These are phyloP conservation scores for Corapipo altera DNA, from an alignment of 2,113 vertebrate genomes.

Conservation along the genomic window DNA sequence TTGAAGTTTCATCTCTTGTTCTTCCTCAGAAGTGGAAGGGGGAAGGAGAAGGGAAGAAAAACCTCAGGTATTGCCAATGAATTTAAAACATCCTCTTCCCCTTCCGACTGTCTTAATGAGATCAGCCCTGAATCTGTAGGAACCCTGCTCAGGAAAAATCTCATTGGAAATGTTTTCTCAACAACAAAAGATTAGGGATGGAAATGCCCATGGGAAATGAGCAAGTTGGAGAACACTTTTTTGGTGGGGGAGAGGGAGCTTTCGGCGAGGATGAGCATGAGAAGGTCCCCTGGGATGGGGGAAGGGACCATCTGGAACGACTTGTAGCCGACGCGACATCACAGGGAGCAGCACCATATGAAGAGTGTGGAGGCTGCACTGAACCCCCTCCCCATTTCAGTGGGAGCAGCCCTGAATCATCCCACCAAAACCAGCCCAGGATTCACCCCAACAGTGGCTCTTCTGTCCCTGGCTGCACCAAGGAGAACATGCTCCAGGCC, in stretches of 20 bases:
- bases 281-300: neutral
- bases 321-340: accelerated
- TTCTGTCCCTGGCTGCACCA: neutral
- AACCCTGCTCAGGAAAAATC: neutral
- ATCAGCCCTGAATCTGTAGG: neutral
- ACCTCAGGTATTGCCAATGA: neutral
- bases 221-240: neutral
- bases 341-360: accelerated
- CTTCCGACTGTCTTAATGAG: neutral
- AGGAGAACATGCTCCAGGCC: neutral
- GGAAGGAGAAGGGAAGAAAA: conserved; percentile 2
- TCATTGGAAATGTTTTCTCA: neutral
- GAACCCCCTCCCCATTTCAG: neutral
- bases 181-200: neutral
- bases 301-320: neutral
- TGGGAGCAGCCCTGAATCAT: neutral
- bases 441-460: accelerated
- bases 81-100: conserved; percentile 8
- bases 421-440: neutral
- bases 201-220: neutral
- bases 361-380: accelerated
- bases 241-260: neutral
- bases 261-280: neutral
- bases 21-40: conserved; percentile 6
- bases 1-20: conserved; percentile 6